Conservation (phyloP, 1,140 invertebrate genomes). For the Grapholita molesta region DNA sequence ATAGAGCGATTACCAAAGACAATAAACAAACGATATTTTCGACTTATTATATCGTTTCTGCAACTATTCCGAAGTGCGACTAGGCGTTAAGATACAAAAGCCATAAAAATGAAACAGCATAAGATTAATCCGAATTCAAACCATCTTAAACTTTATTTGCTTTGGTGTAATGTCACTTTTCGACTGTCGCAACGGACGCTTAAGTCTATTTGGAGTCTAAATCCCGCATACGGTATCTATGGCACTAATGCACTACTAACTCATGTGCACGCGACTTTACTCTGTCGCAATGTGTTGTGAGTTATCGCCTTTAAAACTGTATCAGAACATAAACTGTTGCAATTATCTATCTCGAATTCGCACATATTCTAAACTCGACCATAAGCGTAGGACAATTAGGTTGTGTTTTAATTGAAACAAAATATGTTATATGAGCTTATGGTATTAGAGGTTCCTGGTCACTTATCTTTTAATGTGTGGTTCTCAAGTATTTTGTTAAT, state of each 20-base stretch:
- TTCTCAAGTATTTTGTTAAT: not conserved
- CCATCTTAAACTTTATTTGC: not conserved
- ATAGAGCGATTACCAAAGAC: not conserved
- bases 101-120: not conserved
- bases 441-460: not conserved
- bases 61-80: not conserved
- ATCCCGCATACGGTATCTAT: constrained; percentile 56
- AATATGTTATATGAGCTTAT: not conserved
- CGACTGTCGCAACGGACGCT: not conserved
- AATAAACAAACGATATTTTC: constrained; percentile 1
- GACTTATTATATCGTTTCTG: constrained; percentile 2
- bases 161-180: not conserved
- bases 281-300: constrained; percentile 38
- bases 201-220: too few species aligned
- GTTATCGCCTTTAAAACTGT: not conserved
- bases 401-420: not conserved
- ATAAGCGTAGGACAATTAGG: not conserved
- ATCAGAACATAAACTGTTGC: not conserved
- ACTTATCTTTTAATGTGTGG: not conserved
- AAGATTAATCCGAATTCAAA: not conserved
- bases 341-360: not conserved
- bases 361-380: not conserved
- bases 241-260: constrained; percentile 62
- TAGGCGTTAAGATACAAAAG: not conserved
- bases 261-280: constrained; percentile 66